Evolutionary conservation across 2,888 invertebrate species (phyloP), one percentile per base, ranked within the genome.

Genomic region (Julus scanicus): DNA sequence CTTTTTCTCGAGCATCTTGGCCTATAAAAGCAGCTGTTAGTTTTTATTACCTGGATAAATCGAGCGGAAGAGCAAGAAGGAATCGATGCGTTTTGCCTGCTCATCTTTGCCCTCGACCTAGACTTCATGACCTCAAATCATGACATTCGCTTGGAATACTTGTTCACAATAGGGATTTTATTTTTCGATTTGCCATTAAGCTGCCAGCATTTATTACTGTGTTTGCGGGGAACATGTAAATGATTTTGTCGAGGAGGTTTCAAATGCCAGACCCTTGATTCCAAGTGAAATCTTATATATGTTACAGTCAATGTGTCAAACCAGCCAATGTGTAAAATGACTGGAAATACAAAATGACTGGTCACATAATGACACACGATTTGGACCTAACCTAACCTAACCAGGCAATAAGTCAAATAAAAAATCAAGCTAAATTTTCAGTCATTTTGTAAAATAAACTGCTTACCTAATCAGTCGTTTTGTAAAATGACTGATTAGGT

Each of bases 61-160:
- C 57, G 57, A 63, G 57, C 57, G 57, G 57, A 63, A 63, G 57
- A 15, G n/a, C 57, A 63, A n/a, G n/a, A n/a, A 63, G 57, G 57
- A 63, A 63, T 63, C 57, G 57, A 63, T 63, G 57, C 57, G 57
- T 63, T 63, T 63, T 63, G 57, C 57, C n/a, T n/a, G 6, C 57
- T 63, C 57, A 63, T 63, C 57, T 63, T n/a, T n/a, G n/a, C n/a
- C n/a, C n/a, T 63, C 57, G 57, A 63, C 57, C 57, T 63, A 63
- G 57, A 63, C 57, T n/a, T n/a, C n/a, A n/a, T 63, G 57, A 63
- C 57, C 57, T n/a, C 0, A 17, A n/a, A n/a, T n/a, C 57, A 17
- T 63, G 57, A 63, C 57, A 63, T n/a, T n/a, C 6, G 6, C 44
- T 44, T 44, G 6, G 5, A n/a, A n/a, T n/a, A 63, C 57, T 63